Base-by-base conservation (phyloP, 2,888 invertebrate species). In the Philopedon plagiatum region DNA sequence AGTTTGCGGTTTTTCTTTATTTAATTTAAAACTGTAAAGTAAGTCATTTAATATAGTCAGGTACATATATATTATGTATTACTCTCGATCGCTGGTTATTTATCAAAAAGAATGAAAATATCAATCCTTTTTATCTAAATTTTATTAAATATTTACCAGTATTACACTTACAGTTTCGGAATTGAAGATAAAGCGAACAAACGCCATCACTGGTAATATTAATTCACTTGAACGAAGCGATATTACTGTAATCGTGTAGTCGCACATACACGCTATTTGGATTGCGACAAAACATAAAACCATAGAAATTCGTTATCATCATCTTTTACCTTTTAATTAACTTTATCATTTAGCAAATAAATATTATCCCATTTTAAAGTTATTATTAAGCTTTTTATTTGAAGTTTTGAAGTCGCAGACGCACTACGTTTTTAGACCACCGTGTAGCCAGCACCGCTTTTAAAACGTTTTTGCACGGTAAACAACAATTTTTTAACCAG, bases 301-400 rank as follows among this genome's bases (percentile, higher is more conserved):
- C 44, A 67, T 58, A 61, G 61, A 72, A 66, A 64, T 63, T 62
- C 23, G 63, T 72, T 73, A 68, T 73, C 68, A 44, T 18, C 32
- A 66, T 66, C 41, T 68, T 68, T 46, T 56, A 68, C 64, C 68
- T 68, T n/a, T 64, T 64, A 68, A 73, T 73, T 68, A 67, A 39
- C 64, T 68, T 73, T 73, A 73, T 73, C 73, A 58, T 51, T 63
- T 73, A 68, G 57, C 73, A 68, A 73, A 72, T 68, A 67, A 54
- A 61, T 56, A 62, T n/a, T n/a, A n/a, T 44, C 2, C 46, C 19
- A 41, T 65, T 60, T 65, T 49, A 44, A 49, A 60, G 41, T 65
- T 63, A 26, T 65, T 63, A 26, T 34, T 58, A 46, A 18, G 67
- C 13, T 46, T 68, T 61, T 39, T 63, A 46, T 64, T 71, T 32